phyloP scores from a whole-genome alignment of 2,888 invertebrate genomes.

The Pedicia rivosa region DNA sequence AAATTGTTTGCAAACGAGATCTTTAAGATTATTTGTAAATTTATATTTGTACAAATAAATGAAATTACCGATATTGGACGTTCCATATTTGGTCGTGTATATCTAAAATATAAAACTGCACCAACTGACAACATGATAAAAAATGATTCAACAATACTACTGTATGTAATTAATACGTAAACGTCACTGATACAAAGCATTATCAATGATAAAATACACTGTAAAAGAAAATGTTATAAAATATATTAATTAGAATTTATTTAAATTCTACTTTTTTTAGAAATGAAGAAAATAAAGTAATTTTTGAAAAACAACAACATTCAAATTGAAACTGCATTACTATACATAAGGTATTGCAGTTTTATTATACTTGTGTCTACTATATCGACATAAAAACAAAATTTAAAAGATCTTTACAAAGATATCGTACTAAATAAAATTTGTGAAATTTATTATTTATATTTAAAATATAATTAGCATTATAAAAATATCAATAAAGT shows the following conservation, averaged over 20 bases:
- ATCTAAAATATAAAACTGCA: constrained; percentile 69
- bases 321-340: too few relatives aligned
- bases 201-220: constrained; percentile 69
- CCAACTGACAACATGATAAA: constrained; percentile 78
- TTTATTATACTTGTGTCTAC: too few relatives aligned
- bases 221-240: constrained; percentile 10
- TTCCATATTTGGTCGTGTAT: constrained; percentile 57
- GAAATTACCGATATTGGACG: constrained; percentile 66
- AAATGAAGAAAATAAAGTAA: too few relatives aligned
- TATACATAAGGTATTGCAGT: too few relatives aligned
- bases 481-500: neutral
- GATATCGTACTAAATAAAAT: too few relatives aligned
- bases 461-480: neutral
- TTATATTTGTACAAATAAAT: neutral
- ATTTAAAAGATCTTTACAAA: too few relatives aligned
- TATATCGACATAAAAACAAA: too few relatives aligned
- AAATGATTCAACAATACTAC: constrained; percentile 82
- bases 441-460: neutral
- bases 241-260: too few relatives aligned
- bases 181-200: constrained; percentile 77
- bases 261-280: too few relatives aligned
- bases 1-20: too few relatives aligned
- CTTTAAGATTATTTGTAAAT: too few relatives aligned
- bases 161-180: constrained; percentile 75
- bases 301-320: too few relatives aligned